Conservation (phyloP, 2,888 invertebrate genomes). For the Endomychus coccineus region DNA sequence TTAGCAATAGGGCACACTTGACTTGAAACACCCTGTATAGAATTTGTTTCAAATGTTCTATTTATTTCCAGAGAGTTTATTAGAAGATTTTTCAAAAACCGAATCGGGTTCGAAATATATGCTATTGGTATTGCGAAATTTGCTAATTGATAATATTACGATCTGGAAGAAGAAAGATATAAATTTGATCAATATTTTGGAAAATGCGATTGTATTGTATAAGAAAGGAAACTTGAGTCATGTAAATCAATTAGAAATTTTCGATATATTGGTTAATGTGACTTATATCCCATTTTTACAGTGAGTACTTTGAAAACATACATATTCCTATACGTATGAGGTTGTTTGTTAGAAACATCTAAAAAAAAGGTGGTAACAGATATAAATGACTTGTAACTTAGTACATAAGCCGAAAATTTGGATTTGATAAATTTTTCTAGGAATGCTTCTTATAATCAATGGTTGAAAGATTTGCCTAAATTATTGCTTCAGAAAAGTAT, state of each 20-base stretch:
- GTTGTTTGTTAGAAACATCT: too few species aligned
- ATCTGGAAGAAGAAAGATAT: slow-evolving; percentile 27
- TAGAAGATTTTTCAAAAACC: too few species aligned
- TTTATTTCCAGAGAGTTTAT: too few species aligned
- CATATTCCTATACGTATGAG: slow-evolving; percentile 1
- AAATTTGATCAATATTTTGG: slow-evolving; percentile 21
- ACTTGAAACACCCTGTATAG: too few species aligned
- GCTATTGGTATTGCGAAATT: too few species aligned
- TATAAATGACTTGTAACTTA: too few species aligned
- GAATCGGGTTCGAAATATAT: too few species aligned
- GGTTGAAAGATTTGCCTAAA: slow-evolving; percentile 51
- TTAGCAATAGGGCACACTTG: too few species aligned
- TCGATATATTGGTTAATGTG: slow-evolving; percentile 45
- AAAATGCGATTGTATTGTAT: slow-evolving; percentile 21
- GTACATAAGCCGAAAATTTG: neutral
- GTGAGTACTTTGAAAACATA: slow-evolving; percentile 34
- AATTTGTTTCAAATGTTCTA: too few species aligned
- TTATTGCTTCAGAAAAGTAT: slow-evolving; percentile 49
- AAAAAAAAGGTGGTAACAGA: neutral
- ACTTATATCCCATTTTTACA: slow-evolving; percentile 41
- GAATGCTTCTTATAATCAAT: slow-evolving; percentile 41
- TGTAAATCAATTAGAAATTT: slow-evolving; percentile 37
- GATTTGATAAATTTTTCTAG: slow-evolving; percentile 28
- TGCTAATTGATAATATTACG: slow-evolving; percentile 23
- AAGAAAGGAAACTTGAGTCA: slow-evolving; percentile 17